Conservation (phyloP, 30 jellyfish, hydroid and myxozoan genomes). For the Catostylus mosaicus region DNA sequence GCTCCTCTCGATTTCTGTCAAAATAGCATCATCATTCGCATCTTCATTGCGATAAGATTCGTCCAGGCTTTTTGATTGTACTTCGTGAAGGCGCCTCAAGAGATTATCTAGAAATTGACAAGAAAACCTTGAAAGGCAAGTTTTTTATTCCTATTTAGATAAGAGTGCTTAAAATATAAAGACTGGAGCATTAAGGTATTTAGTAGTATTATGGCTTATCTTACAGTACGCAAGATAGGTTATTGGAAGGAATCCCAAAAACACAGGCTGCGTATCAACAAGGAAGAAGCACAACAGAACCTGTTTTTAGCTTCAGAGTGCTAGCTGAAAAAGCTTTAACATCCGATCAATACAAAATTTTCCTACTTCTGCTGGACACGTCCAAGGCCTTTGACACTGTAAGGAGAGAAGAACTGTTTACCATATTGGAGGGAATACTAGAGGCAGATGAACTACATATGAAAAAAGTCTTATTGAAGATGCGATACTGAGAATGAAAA, state of each 20-base stretch:
- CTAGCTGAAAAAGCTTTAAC: conserved; percentile 38
- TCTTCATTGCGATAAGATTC: conserved; percentile 18
- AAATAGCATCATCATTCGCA: conserved; percentile 36
- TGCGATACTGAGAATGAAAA: not conserved
- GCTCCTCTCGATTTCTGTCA: conserved; percentile 26
- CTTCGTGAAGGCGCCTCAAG: conserved; percentile 34
- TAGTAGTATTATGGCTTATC: too few relatives aligned
- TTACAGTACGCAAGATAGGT: too few relatives aligned
- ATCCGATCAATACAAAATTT: conserved; percentile 30
- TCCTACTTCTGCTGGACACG: conserved; percentile 24
- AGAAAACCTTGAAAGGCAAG: not conserved
- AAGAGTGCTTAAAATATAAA: too few relatives aligned
- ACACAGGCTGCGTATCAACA: conserved; percentile 66
- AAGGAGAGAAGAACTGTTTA: conserved; percentile 13
- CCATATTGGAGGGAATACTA: conserved; percentile 1
- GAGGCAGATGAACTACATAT: conserved; percentile 38
- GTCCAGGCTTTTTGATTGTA: conserved; percentile 26
- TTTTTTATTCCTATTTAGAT: too few relatives aligned
- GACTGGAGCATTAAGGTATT: too few relatives aligned
- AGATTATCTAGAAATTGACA: conserved; percentile 36
- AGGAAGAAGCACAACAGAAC: conserved; percentile 57
- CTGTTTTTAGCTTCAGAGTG: conserved; percentile 20
- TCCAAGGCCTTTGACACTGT: conserved; percentile 60
- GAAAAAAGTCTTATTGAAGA: conserved; percentile 3
- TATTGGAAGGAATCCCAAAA: conserved; percentile 44